Evolutionary conservation across 2,113 vertebrate species (phyloP).

Genomic region (Callaeas wilsoni): DNA sequence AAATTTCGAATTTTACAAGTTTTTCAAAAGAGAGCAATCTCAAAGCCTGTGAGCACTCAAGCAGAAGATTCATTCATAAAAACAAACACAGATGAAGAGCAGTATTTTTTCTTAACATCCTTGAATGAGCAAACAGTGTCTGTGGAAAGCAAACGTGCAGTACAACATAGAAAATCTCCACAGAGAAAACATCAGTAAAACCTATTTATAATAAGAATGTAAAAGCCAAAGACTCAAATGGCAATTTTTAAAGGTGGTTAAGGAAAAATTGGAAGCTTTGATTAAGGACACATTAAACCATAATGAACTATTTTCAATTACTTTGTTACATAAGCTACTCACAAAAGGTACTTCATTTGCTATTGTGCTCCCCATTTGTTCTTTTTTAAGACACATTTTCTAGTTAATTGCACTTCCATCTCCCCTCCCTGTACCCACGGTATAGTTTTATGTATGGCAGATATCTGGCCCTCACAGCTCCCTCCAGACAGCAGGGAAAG

Average conservation of each 20-base stretch:
- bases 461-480: not conserved
- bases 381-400: constrained; percentile 15
- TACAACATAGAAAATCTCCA: not conserved
- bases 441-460: not conserved
- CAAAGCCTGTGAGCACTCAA: not conserved
- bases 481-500: not conserved
- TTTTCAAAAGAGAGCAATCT: not conserved
- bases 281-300: not conserved
- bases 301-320: not conserved
- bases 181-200: not conserved
- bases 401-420: not conserved
- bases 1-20: not conserved
- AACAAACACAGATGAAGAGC: not conserved
- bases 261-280: not conserved
- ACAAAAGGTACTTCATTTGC: not conserved
- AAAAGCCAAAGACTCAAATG: not conserved
- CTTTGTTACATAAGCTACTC: not conserved
- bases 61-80: not conserved
- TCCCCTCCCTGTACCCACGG: fast-evolving
- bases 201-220: not conserved
- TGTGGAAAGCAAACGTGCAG: not conserved
- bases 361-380: not conserved
- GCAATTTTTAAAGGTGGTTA: not conserved
- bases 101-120: not conserved
- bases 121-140: not conserved